Conservation (phyloP, 2,113 vertebrate genomes). For the Lynx canadensis region DNA sequence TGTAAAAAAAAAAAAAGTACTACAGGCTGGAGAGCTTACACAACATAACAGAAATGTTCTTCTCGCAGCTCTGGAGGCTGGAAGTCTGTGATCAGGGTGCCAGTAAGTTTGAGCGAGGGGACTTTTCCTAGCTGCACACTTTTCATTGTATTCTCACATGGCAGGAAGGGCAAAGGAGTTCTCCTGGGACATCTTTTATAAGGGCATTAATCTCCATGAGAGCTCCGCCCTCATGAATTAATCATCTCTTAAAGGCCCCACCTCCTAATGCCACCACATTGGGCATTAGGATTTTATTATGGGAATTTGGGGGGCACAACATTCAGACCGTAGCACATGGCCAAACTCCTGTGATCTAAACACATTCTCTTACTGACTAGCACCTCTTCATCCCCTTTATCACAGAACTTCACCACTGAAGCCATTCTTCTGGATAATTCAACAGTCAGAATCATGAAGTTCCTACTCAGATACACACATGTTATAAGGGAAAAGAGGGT, state of each 20-base stretch:
- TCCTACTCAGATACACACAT: neutral
- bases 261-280: neutral
- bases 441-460: neutral
- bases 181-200: neutral
- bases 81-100: neutral
- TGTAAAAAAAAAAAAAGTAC: neutral
- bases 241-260: neutral
- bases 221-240: neutral
- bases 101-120: neutral
- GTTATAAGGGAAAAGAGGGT: neutral
- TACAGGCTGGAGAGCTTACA: neutral
- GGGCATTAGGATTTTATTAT: neutral
- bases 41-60: neutral
- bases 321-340: neutral
- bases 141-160: neutral
- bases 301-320: neutral
- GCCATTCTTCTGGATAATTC: neutral
- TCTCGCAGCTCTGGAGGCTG: neutral
- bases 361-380: neutral
- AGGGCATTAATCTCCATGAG: neutral
- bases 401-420: neutral
- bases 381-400: neutral
- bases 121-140: neutral
- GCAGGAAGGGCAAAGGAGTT: neutral
- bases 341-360: neutral